Conservation (phyloP, 2,113 vertebrate genomes). For the Ellobius talpinus region DNA sequence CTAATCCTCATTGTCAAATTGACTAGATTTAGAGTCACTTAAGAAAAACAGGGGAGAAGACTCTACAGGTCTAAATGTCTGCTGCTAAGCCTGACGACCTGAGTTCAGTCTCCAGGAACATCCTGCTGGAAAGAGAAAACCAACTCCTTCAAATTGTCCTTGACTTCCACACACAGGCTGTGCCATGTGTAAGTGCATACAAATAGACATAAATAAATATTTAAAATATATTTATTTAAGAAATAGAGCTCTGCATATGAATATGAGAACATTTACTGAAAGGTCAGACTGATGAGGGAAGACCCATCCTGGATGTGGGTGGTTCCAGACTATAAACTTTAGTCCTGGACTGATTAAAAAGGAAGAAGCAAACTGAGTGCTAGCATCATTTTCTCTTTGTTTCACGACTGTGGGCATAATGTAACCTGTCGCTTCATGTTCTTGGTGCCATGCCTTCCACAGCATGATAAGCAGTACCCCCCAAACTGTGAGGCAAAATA, state of each 20-base stretch:
- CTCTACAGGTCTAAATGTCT: neutral
- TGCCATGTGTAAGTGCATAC: neutral
- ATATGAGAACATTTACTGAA: neutral
- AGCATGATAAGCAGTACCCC: neutral
- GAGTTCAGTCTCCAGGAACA: neutral
- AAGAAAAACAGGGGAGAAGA: neutral
- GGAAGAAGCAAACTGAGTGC: too few species aligned
- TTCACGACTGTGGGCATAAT: neutral
- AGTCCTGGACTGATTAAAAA: neutral
- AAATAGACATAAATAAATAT: neutral
- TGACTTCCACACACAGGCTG: neutral
- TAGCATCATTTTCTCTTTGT: neutral
- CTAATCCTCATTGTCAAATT: neutral
- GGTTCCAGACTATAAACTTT: neutral
- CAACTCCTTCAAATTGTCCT: neutral
- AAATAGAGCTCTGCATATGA: neutral
- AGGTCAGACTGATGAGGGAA: neutral
- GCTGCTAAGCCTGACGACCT: neutral
- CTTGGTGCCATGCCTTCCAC: neutral
- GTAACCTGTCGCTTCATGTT: too few species aligned
- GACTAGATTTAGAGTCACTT: neutral
- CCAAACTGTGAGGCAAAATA: neutral
- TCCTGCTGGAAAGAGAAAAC: neutral
- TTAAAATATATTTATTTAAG: neutral
- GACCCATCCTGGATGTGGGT: neutral